These are phyloP conservation scores for Galbula dea DNA, from an alignment of 2,113 vertebrate genomes.

Conservation along the genomic window DNA sequence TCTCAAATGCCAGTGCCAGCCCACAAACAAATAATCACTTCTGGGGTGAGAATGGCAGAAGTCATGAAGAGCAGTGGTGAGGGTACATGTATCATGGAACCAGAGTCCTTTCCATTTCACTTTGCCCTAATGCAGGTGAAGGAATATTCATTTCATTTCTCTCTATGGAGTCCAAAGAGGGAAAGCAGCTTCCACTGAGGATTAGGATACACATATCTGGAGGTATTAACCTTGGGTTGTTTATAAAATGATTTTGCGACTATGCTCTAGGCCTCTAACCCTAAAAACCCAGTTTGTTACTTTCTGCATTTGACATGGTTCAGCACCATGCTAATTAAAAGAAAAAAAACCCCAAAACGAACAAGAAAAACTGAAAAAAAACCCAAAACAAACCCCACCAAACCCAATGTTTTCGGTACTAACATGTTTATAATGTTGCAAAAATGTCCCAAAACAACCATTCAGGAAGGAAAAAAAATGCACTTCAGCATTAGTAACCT, in stretches of 20 bases:
- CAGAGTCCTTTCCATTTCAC: background rate
- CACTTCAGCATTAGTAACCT: background rate
- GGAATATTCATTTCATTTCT: background rate
- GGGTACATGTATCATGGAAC: background rate
- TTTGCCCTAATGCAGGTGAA: background rate
- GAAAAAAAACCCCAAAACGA: background rate
- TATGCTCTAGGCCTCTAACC: background rate
- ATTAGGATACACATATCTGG: background rate
- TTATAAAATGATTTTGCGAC: background rate
- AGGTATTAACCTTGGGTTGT: background rate
- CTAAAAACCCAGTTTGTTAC: fast-evolving
- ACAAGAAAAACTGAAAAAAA: no score
- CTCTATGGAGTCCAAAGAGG: background rate
- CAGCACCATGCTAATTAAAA: background rate
- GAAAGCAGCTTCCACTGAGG: background rate
- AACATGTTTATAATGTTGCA: background rate
- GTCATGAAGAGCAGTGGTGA: background rate
- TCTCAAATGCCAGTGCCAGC: background rate
- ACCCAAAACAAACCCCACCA: no score
- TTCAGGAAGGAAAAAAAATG: background rate
- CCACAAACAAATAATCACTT: no score
- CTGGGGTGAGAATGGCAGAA: background rate
- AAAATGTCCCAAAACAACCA: background rate
- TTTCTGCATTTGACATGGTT: background rate
- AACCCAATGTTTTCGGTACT: background rate